phyloP scores from a whole-genome alignment of 2,888 invertebrate species.

The Melieria omissa region DNA sequence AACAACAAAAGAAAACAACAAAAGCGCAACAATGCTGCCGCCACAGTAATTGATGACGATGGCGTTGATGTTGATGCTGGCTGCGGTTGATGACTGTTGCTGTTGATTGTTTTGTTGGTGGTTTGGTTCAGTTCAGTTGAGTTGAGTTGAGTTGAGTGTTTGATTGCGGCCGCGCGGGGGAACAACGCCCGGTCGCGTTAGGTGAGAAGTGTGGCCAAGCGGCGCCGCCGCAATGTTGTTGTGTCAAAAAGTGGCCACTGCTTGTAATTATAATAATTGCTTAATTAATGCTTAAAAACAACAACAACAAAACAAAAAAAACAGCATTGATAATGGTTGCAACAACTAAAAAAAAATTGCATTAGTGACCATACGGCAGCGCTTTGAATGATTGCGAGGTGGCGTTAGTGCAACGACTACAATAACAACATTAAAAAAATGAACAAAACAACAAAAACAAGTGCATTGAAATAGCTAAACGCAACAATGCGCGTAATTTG shows the following conservation, averaged over 20 bases:
- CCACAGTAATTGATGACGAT: too few relatives aligned
- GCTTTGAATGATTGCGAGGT: slow-evolving; percentile 15
- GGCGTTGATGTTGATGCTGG: background rate
- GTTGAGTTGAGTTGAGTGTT: too few relatives aligned
- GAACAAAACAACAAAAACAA: slow-evolving; percentile 11
- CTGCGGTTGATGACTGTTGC: background rate
- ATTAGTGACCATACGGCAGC: slow-evolving; percentile 15
- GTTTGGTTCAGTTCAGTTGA: too few relatives aligned
- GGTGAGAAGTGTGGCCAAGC: slow-evolving; percentile 1
- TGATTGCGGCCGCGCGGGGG: slow-evolving; percentile 2
- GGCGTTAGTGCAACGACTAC: slow-evolving; percentile 1
- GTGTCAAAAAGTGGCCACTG: slow-evolving; percentile 46
- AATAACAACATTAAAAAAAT: background rate
- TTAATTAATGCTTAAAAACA: slow-evolving; percentile 48
- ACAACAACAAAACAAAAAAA: slow-evolving; percentile 35
- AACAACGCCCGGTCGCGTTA: slow-evolving; percentile 12
- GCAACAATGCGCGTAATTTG: slow-evolving; percentile 32
- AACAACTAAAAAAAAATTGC: slow-evolving; percentile 34
- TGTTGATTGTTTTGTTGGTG: too few relatives aligned
- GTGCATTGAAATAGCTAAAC: slow-evolving; percentile 1
- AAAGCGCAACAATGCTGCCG: too few relatives aligned
- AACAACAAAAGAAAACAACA: too few relatives aligned
- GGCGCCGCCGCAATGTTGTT: slow-evolving; percentile 11
- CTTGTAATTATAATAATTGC: slow-evolving; percentile 50
- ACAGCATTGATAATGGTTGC: slow-evolving; percentile 38